These are phyloP conservation scores for Glaucomys volans DNA, from an alignment of 2,113 vertebrate species.

Conservation along the genomic window DNA sequence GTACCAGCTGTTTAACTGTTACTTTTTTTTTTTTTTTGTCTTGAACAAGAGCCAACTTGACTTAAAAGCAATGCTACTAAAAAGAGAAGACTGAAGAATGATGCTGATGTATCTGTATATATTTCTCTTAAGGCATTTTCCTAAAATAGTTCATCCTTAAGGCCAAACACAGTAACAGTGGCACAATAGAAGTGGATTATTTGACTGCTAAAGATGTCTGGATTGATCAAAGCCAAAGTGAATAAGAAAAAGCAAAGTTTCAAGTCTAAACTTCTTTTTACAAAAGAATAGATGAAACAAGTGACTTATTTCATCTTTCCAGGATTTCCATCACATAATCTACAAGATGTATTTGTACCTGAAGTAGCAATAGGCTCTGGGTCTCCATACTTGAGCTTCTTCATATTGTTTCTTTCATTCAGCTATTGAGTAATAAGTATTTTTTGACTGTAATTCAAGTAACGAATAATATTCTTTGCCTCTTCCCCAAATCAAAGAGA, in stretches of 20 bases:
- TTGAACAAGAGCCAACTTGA: slow-evolving; percentile 83
- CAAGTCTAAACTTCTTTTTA: not conserved
- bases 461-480: not conserved
- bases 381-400: slow-evolving; percentile 30
- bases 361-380: not conserved
- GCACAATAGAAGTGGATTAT: slow-evolving; percentile 50
- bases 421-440: not conserved
- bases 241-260: not conserved
- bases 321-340: not conserved
- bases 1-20: slow-evolving; percentile 87
- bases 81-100: slow-evolving; percentile 68
- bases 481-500: not conserved
- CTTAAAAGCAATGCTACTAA: slow-evolving; percentile 76
- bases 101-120: slow-evolving; percentile 30
- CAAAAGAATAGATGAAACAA: not conserved
- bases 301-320: not conserved
- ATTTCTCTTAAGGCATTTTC: slow-evolving; percentile 58
- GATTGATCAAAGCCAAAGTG: slow-evolving; percentile 25
- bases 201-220: slow-evolving; percentile 75
- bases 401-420: not conserved
- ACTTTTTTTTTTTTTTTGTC: slow-evolving; percentile 21
- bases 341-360: not conserved
- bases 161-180: slow-evolving; percentile 36
- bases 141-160: slow-evolving; percentile 66
- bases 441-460: not conserved